A percentile compares a stretch with the other conserved stretches of the same genome.
phyloP scores from a whole-genome alignment of 2,113 vertebrate species.

The Garra rufa region DNA sequence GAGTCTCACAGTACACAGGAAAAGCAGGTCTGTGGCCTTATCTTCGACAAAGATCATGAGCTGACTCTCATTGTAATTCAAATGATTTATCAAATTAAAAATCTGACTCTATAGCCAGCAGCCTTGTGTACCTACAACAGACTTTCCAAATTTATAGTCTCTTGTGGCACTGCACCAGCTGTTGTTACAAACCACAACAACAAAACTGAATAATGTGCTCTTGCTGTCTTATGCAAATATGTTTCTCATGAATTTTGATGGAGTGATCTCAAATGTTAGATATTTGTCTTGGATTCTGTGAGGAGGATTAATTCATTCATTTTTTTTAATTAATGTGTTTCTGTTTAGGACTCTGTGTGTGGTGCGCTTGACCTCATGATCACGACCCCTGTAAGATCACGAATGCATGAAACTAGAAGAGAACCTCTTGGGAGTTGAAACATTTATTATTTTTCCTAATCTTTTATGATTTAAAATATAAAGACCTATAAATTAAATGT shows the following conservation, averaged over 20 bases:
- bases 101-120: neutral
- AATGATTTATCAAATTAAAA: neutral
- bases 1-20: neutral
- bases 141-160: neutral
- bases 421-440: neutral
- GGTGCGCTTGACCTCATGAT: neutral
- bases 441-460: neutral
- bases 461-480: slow-evolving; percentile 3
- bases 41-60: neutral
- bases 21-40: neutral
- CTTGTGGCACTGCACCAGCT: neutral
- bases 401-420: neutral
- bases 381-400: neutral
- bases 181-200: neutral
- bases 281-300: slow-evolving; percentile 1
- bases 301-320: neutral
- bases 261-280: neutral
- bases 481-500: neutral
- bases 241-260: neutral
- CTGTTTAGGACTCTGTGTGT: neutral
- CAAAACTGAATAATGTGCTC: neutral
- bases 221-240: neutral
- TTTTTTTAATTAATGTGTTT: neutral
- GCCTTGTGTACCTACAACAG: neutral
- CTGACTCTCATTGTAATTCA: neutral